Evolutionary conservation across 1,140 invertebrate species (phyloP).

Genomic region (Brachionus angularis): DNA sequence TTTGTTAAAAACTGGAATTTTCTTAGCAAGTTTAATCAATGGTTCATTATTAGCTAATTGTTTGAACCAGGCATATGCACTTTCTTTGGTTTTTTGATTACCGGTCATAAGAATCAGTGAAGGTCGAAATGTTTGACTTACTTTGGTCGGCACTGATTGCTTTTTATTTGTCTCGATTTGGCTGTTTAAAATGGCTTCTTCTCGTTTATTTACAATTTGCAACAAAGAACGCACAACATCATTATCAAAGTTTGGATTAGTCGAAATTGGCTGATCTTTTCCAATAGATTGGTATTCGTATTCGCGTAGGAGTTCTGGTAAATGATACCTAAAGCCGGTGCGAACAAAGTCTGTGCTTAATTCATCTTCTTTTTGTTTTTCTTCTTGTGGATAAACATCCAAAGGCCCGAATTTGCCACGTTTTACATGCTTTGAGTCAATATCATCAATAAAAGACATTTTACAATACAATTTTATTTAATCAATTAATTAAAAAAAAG

Average conservation of each 20-base stretch:
- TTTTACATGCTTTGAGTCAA: constrained; percentile 16
- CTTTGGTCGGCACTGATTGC: constrained; percentile 5
- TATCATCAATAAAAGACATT: constrained; percentile 34
- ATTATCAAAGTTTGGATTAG: constrained; percentile 23
- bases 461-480: too few relatives aligned
- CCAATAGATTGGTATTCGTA: constrained; percentile 31
- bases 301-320: constrained; percentile 30
- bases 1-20: constrained; percentile 43
- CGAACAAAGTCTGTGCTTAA: constrained; percentile 17
- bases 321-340: constrained; percentile 11
- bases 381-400: constrained; percentile 41
- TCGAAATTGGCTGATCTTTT: constrained; percentile 29
- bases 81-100: constrained; percentile 41
- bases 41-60: constrained; percentile 42
- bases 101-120: constrained; percentile 37
- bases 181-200: constrained; percentile 10
- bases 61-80: constrained; percentile 42
- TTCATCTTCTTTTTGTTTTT: constrained; percentile 43
- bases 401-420: constrained; percentile 30
- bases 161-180: constrained; percentile 36
- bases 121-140: constrained; percentile 24
- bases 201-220: constrained; percentile 38
- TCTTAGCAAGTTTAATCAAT: constrained; percentile 36
- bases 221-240: not conserved
- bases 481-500: too few relatives aligned